phyloP scores from a whole-genome alignment of 1,140 invertebrate genomes.

The Papilio polytes region DNA sequence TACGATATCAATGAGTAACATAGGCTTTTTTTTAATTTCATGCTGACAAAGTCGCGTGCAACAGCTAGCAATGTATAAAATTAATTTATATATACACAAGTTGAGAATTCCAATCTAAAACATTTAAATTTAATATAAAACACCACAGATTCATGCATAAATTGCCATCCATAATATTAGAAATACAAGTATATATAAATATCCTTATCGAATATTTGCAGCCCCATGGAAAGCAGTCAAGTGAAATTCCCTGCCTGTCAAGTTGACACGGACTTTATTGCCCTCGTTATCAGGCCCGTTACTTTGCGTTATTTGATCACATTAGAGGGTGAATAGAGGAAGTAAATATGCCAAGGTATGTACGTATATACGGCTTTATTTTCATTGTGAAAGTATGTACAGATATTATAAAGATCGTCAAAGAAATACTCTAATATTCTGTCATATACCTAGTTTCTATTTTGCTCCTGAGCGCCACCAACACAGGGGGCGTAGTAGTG shows the following conservation, averaged over 20 bases:
- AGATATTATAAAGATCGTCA: background rate
- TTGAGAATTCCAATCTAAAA: too few relatives aligned
- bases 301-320: constrained; percentile 80
- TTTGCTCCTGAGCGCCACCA: too few relatives aligned
- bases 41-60: too few relatives aligned
- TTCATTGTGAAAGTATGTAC: constrained; percentile 37
- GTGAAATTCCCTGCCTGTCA: constrained; percentile 70
- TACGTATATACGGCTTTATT: constrained; percentile 47
- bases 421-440: too few relatives aligned
- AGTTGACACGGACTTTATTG: constrained; percentile 71
- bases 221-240: constrained; percentile 68
- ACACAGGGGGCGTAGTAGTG: too few relatives aligned
- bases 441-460: too few relatives aligned
- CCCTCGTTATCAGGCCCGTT: constrained; percentile 78
- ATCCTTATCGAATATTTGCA: constrained; percentile 49
- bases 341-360: constrained; percentile 57
- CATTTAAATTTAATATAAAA: too few relatives aligned
- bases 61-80: too few relatives aligned
- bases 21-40: too few relatives aligned
- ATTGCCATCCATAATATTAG: background rate
- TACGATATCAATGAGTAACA: too few relatives aligned
- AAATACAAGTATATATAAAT: constrained; percentile 28
- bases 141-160: background rate
- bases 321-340: constrained; percentile 73
- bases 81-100: too few relatives aligned